Conservation (phyloP, 1,140 invertebrate species). For the Bombus terrestris region DNA sequence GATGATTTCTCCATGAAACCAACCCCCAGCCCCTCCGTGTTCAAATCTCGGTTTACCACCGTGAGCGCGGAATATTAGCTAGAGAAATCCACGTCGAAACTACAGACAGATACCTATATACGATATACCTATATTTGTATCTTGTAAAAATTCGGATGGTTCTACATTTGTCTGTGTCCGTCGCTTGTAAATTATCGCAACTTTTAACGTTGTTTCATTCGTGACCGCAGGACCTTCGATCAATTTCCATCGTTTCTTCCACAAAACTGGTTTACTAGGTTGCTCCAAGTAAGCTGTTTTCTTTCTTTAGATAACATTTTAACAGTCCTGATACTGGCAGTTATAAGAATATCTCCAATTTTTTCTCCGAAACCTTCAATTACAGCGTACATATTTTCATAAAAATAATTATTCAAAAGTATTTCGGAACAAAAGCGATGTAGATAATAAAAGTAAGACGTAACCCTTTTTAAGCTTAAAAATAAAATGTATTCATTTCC, state of each 20-base stretch:
- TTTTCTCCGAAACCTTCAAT: too few species aligned
- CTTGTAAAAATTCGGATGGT: background rate
- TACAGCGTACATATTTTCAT: too few species aligned
- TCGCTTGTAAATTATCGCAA: background rate
- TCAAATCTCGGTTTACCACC: slow-evolving; percentile 40
- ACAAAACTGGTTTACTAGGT: background rate
- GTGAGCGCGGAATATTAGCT: slow-evolving; percentile 55
- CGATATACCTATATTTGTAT: background rate
- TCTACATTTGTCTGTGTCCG: background rate
- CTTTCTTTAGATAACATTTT: too few species aligned
- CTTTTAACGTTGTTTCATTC: background rate
- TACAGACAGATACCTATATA: background rate
- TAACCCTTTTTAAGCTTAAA: too few species aligned
- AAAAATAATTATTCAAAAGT: too few species aligned
- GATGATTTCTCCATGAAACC: slow-evolving; percentile 67
- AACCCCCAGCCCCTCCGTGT: slow-evolving; percentile 51
- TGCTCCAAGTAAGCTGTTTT: too few species aligned
- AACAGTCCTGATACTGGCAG: too few species aligned
- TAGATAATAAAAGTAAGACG: too few species aligned
- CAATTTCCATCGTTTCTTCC: background rate
- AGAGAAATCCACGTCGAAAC: slow-evolving; percentile 46
- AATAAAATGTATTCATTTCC: too few species aligned
- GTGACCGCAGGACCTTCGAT: background rate
- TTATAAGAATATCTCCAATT: too few species aligned
- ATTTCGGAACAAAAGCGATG: too few species aligned